phyloP scores from a whole-genome alignment of 2,888 invertebrate genomes.

The Macrosoma leucophasiata region DNA sequence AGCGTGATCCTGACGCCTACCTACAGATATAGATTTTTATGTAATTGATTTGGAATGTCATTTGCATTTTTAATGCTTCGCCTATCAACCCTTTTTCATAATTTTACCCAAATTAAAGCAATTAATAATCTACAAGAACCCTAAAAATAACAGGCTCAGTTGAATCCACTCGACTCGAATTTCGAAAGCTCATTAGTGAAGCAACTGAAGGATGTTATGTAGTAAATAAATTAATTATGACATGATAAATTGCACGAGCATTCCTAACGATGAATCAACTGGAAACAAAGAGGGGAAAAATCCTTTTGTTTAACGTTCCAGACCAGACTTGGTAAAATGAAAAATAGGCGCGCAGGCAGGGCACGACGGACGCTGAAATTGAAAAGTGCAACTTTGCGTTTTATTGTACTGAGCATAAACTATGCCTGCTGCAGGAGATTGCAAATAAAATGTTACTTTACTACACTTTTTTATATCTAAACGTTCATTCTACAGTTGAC shows the following conservation, averaged over 20 bases:
- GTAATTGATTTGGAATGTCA: too few relatives aligned
- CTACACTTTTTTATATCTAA: too few relatives aligned
- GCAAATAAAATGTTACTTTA: constrained; percentile 39
- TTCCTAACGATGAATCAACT: constrained; percentile 30
- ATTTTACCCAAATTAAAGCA: too few relatives aligned
- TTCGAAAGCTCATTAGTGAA: too few relatives aligned
- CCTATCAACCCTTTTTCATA: too few relatives aligned
- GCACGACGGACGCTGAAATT: constrained; percentile 47
- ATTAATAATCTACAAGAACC: too few relatives aligned
- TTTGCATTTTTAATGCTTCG: too few relatives aligned
- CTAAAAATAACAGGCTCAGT: too few relatives aligned
- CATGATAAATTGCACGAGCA: constrained; percentile 18
- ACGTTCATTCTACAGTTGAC: too few relatives aligned
- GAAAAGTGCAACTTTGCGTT: constrained; percentile 59
- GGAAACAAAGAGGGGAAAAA: constrained; percentile 54
- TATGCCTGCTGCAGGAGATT: constrained; percentile 38
- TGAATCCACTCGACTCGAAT: too few relatives aligned
- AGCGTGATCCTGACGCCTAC: too few relatives aligned
- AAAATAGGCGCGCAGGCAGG: constrained; percentile 49
- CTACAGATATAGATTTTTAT: too few relatives aligned
- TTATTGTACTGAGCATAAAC: constrained; percentile 42
- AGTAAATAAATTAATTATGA: constrained; percentile 11
- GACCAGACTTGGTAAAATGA: constrained; percentile 50
- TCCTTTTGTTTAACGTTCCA: constrained; percentile 55
- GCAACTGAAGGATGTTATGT: constrained; percentile 3